Percentiles rank a stretch among this genome's conserved stretches.
Evolutionary conservation across 2,888 invertebrate genomes (phyloP).

Genomic region (Epirrhoe alternata): DNA sequence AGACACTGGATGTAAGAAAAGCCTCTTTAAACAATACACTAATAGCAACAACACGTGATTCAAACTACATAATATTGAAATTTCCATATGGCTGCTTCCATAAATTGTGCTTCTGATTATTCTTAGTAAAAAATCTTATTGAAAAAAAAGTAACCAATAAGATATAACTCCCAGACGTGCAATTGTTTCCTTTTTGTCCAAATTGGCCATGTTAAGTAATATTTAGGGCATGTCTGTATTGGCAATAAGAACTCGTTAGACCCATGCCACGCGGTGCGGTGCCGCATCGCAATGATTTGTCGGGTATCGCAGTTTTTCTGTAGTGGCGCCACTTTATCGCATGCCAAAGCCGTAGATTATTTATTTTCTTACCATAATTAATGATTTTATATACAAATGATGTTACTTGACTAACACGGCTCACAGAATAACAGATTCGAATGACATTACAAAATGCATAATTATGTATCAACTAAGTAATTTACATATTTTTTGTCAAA

Average conservation of each 20-base stretch:
- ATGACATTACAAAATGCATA: no score
- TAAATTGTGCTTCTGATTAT: neutral
- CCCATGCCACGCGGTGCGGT: neutral
- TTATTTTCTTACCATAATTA: no score
- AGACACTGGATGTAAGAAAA: no score
- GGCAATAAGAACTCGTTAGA: constrained; percentile 29
- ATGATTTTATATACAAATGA: no score
- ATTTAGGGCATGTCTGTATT: constrained; percentile 39
- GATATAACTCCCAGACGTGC: constrained; percentile 37
- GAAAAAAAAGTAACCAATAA: constrained; percentile 9
- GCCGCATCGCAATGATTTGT: neutral
- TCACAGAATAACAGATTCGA: no score
- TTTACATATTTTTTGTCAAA: no score
- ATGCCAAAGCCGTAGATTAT: no score
- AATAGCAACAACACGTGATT: neutral
- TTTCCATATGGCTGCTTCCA: neutral
- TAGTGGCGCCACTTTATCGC: no score
- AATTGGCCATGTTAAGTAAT: constrained; percentile 44
- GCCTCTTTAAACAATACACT: no score
- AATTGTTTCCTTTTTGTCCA: constrained; percentile 44
- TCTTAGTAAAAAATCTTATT: constrained; percentile 6
- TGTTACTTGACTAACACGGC: no score
- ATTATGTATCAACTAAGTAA: no score
- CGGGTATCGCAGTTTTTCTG: neutral
- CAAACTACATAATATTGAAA: neutral